A percentile compares a stretch with the other conserved stretches of the same genome.
Evolutionary conservation across 1,140 invertebrate genomes (phyloP).

Genomic region (Drosophila kohkoa): DNA sequence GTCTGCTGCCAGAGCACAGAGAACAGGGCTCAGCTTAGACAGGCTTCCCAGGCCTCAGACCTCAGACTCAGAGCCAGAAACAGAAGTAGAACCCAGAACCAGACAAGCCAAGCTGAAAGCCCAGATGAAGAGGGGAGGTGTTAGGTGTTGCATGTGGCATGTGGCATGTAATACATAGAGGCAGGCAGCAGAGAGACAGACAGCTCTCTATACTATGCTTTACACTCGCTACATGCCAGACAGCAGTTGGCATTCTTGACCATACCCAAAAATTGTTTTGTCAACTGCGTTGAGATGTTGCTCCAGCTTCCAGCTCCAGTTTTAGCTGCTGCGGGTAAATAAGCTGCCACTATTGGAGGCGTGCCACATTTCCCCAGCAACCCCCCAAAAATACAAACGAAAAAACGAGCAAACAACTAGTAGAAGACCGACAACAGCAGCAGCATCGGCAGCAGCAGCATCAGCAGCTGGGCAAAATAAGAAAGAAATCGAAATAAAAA

Average conservation of each 20-base stretch:
- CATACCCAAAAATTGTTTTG: constrained; percentile 73
- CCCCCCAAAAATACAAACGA: constrained; percentile 7
- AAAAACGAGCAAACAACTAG: too few relatives aligned
- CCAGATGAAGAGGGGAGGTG: background rate
- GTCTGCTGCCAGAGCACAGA: constrained; percentile 22
- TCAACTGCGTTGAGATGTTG: constrained; percentile 35
- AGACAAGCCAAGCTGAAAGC: background rate
- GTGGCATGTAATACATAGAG: constrained; percentile 55
- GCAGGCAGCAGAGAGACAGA: constrained; percentile 20
- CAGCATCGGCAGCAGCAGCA: constrained; percentile 2
- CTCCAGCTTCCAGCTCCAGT: background rate
- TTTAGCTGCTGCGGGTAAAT: constrained; percentile 49
- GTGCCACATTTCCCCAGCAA: constrained; percentile 53
- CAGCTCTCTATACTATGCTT: constrained; percentile 24
- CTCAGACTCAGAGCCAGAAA: background rate
- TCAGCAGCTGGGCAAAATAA: constrained; percentile 2
- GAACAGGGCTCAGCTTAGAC: constrained; percentile 10
- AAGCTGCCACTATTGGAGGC: constrained; percentile 55
- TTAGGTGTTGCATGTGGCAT: background rate
- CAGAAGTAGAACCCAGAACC: background rate
- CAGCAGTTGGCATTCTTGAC: constrained; percentile 73
- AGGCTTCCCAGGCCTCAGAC: background rate
- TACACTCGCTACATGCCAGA: constrained; percentile 45
- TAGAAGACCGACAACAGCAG: constrained; percentile 37
- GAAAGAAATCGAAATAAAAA: constrained; percentile 28